A percentile compares a stretch with the other conserved stretches of the same genome.
Conservation (phyloP, 2,113 vertebrate genomes). For the Manacus vitellinus region DNA sequence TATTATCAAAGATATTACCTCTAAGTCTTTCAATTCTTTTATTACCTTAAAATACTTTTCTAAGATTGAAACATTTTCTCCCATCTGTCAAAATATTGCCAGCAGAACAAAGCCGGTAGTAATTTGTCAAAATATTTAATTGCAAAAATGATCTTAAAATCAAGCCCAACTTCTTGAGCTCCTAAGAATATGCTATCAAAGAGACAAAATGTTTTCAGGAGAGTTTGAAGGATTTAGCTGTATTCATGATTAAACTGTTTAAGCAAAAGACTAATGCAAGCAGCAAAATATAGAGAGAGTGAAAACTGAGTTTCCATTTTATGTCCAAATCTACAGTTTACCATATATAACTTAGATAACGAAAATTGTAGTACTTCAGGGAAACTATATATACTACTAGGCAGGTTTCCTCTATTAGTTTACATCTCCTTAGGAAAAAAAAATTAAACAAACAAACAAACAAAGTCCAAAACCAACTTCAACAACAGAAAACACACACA, state of each 20-base stretch:
- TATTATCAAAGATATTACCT: constrained; percentile 47
- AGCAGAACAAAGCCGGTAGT: constrained; percentile 73
- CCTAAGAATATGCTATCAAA: constrained; percentile 65
- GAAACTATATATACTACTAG: neutral
- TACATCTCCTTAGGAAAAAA: neutral
- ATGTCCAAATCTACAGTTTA: neutral
- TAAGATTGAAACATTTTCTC: constrained; percentile 72
- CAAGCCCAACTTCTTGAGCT: constrained; percentile 66
- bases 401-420: neutral
- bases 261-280: neutral
- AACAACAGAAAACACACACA: neutral
- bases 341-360: neutral
- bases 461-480: neutral
- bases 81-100: constrained; percentile 79
- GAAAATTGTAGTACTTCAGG: neutral
- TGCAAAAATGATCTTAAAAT: constrained; percentile 68
- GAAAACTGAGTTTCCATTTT: neutral
- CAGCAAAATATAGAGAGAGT: neutral
- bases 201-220: constrained; percentile 48
- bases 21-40: constrained; percentile 47
- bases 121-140: constrained; percentile 82
- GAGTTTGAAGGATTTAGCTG: constrained; percentile 34
- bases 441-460: neutral
- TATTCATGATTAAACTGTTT: neutral
- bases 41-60: constrained; percentile 68